These are phyloP conservation scores for Scortum barcoo DNA, from an alignment of 2,113 vertebrate species.

Conservation along the genomic window DNA sequence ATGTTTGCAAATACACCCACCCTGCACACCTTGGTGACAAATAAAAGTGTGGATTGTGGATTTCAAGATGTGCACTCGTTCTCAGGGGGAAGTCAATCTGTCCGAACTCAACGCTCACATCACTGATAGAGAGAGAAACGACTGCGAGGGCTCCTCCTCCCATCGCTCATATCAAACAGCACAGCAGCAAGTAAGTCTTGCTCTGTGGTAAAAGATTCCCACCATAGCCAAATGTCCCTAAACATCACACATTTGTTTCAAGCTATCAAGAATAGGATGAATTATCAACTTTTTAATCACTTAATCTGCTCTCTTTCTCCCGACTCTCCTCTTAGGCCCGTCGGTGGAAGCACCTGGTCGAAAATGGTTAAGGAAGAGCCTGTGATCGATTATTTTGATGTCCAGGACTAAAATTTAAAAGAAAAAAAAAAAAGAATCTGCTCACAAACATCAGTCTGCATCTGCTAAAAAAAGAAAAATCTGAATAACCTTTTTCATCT, in stretches of 20 bases:
- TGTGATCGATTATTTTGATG: slow-evolving; percentile 96
- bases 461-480: slow-evolving; percentile 29
- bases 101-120: slow-evolving; percentile 89
- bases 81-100: slow-evolving; percentile 92
- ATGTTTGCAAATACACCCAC: fast-evolving
- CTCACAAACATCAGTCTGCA: neutral
- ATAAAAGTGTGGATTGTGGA: neutral
- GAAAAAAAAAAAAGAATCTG: slow-evolving; percentile 6
- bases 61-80: neutral
- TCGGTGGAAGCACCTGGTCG: slow-evolving; percentile 82
- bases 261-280: neutral
- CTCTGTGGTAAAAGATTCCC: neutral
- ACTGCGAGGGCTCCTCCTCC: slow-evolving; percentile 90
- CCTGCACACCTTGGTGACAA: fast-evolving
- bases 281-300: neutral
- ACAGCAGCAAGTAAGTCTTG: slow-evolving; percentile 90
- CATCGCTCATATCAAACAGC: slow-evolving; percentile 93
- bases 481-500: neutral
- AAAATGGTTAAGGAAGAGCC: slow-evolving; percentile 91
- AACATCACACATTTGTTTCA: neutral
- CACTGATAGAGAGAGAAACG: slow-evolving; percentile 92
- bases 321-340: slow-evolving; percentile 76
- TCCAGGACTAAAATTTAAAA: slow-evolving; percentile 88
- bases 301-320: neutral
- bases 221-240: neutral